Evolutionary conservation across 1,140 invertebrate species (phyloP), one percentile per base, ranked within the genome.

Genomic region (Melitaea cinxia): DNA sequence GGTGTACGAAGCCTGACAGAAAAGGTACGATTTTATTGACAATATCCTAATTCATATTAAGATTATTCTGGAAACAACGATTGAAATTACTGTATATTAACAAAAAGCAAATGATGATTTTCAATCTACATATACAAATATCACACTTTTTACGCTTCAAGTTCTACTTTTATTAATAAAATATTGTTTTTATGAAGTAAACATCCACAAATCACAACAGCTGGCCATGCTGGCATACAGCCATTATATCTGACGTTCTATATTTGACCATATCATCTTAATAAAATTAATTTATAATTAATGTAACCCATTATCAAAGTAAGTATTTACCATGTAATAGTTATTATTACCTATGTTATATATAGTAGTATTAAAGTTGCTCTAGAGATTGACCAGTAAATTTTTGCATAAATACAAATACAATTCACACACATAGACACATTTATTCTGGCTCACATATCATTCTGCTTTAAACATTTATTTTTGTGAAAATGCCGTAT

Each of bases 1-100:
- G 99, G 90, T 99, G 99, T 91, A 99, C 99, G 50, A 99, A 99
- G 91, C 99, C 99, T 50, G 99, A 99, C 89, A 94, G 98, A 82
- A 99, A 98, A 96, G 98, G 97, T 98, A 93, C 81, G 75, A 70
- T 49, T 42, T 14, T 42, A 7, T 19, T 6, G 6, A 4, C 7
- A 9, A 4, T 37, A n/a, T 37, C 2, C 6, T 26, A 26, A 7
- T 33, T 33, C 30, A n/a, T 33, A 33, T 9, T 10, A 52, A 33
- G 17, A 62, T 39, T 49, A 7, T 61, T 50, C 54, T 52, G 50
- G 39, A 62, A 62, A 30, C 10, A 21, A n/a, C n/a, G n/a, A n/a
- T n/a, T n/a, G n/a, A n/a, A n/a, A n/a, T n/a, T n/a, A n/a, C n/a
- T n/a, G n/a, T n/a, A n/a, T n/a, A n/a, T n/a, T n/a, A n/a, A n/a